These are phyloP conservation scores for Stenichneumon culpator DNA, from an alignment of 2,888 invertebrate genomes.

Conservation along the genomic window DNA sequence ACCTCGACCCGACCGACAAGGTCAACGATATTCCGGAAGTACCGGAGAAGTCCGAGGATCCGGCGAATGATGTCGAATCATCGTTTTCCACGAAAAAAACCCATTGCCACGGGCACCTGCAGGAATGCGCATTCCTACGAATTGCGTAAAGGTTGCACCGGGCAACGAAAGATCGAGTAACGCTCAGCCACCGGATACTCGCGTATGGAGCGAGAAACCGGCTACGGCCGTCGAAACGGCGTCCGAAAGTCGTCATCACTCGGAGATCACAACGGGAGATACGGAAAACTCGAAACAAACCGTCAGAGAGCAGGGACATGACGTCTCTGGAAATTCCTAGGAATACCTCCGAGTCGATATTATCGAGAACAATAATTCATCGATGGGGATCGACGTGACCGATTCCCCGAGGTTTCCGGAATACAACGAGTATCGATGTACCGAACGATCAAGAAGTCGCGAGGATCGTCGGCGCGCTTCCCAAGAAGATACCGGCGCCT, in stretches of 20 bases:
- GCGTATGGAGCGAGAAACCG: constrained; percentile 41
- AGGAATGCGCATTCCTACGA: constrained; percentile 80
- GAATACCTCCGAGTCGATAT: constrained; percentile 71
- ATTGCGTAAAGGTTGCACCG: constrained; percentile 76
- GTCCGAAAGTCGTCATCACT: constrained; percentile 42
- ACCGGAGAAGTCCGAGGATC: constrained; percentile 60
- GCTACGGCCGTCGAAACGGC: constrained; percentile 21
- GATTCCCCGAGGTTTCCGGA: constrained; percentile 77
- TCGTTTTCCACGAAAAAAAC: constrained; percentile 57
- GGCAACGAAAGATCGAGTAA: constrained; percentile 42
- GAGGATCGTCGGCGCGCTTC: constrained; percentile 71
- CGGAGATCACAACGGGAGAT: constrained; percentile 54
- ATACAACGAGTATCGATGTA: constrained; percentile 79
- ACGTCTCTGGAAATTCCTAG: constrained; percentile 59
- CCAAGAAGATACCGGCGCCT: constrained; percentile 78
- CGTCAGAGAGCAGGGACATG: background rate
- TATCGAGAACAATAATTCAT: constrained; percentile 59
- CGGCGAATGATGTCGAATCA: constrained; percentile 72
- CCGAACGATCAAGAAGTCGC: constrained; percentile 67
- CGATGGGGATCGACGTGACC: constrained; percentile 66
- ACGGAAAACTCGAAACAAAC: constrained; percentile 33
- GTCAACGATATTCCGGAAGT: constrained; percentile 71
- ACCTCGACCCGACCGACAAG: constrained; percentile 70
- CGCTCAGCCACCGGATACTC: constrained; percentile 53
- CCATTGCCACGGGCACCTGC: constrained; percentile 74